A percentile compares a stretch with the other conserved stretches of the same genome.
phyloP scores from a whole-genome alignment of 2,113 vertebrate genomes.

The Hyperoodon ampullatus region DNA sequence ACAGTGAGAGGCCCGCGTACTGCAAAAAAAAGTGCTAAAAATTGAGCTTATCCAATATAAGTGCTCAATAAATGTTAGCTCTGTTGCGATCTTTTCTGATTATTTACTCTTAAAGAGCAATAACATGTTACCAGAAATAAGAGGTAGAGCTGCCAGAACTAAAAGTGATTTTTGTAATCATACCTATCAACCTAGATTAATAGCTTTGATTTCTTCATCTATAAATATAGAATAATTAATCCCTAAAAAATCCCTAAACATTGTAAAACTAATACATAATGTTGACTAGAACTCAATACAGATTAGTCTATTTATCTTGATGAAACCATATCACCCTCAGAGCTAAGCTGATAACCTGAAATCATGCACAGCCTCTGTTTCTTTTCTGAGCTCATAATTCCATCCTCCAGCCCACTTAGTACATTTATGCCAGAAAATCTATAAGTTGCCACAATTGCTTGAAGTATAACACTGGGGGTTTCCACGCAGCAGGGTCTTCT shows the following conservation, averaged over 20 bases:
- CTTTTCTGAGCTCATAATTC: not conserved
- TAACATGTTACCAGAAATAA: not conserved
- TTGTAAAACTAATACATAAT: not conserved
- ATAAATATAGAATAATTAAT: not conserved
- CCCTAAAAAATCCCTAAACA: not conserved
- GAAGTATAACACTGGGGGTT: not conserved
- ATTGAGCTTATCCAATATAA: not conserved
- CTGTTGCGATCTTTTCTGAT: not conserved
- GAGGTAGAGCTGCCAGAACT: not conserved
- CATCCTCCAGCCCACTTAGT: not conserved
- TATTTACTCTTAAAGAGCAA: not conserved
- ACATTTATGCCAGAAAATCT: not conserved
- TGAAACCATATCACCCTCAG: not conserved
- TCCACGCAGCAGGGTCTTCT: not conserved
- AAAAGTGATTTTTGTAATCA: not conserved
- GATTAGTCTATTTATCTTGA: not conserved
- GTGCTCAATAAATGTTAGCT: not conserved
- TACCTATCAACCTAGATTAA: not conserved
- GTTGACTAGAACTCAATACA: not conserved
- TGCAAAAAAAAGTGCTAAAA: not conserved
- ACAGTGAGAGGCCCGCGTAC: no score
- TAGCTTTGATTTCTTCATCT: slow-evolving; percentile 4
- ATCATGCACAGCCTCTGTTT: not conserved
- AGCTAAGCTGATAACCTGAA: not conserved
- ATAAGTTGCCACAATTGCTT: not conserved